phyloP scores from a whole-genome alignment of 2,888 invertebrate species.

The Cephus sareptanus region DNA sequence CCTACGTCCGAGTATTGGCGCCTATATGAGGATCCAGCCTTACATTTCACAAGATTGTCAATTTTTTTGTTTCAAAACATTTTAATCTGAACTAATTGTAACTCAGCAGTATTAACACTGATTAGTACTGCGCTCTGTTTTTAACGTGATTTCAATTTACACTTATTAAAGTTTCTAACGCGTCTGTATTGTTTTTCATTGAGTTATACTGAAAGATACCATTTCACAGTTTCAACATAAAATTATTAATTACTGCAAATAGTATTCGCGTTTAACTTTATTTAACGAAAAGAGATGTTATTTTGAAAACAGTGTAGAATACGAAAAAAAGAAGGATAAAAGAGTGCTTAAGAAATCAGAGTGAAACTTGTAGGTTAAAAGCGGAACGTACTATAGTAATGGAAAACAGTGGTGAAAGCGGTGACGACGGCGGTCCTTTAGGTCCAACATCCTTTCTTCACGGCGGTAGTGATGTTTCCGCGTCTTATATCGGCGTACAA shows the following conservation, averaged over 20 bases:
- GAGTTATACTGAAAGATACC: neutral
- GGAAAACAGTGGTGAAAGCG: slow-evolving; percentile 64
- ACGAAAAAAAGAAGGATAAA: neutral
- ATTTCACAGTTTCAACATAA: neutral
- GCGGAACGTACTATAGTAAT: slow-evolving; percentile 30
- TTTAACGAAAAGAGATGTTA: neutral
- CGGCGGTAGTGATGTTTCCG: slow-evolving; percentile 48
- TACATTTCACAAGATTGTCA: no score
- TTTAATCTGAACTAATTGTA: no score
- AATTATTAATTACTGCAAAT: neutral
- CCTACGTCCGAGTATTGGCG: no score
- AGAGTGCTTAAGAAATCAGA: neutral
- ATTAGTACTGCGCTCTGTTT: no score
- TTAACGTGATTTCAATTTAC: no score
- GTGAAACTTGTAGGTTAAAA: neutral
- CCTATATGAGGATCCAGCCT: no score
- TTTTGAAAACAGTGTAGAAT: neutral
- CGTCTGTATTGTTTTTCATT: neutral
- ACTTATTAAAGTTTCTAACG: neutral
- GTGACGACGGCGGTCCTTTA: slow-evolving; percentile 61
- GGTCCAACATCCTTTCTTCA: slow-evolving; percentile 50
- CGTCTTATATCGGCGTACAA: slow-evolving; percentile 59
- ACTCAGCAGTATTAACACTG: no score
- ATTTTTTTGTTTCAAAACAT: no score
- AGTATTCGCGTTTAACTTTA: neutral